Evolutionary conservation across 1,140 invertebrate genomes (phyloP).

Genomic region (Caenorhabditis remanei): DNA sequence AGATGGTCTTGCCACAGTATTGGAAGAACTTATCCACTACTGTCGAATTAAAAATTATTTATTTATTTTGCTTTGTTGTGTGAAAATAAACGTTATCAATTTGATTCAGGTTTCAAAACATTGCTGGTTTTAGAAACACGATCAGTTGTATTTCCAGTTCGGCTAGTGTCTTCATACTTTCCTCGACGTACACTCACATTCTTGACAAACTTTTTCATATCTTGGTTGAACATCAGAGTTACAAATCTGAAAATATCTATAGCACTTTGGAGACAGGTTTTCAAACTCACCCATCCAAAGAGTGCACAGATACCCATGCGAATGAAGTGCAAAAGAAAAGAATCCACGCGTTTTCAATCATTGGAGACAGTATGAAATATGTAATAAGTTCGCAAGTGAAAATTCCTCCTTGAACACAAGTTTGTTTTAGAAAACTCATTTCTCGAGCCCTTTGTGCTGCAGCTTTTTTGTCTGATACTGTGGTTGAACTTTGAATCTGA

Average conservation of each 20-base stretch:
- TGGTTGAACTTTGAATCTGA: neutral
- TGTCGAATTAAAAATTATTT: neutral
- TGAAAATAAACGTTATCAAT: neutral
- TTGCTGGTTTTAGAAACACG: neutral
- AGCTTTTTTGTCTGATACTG: neutral
- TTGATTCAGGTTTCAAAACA: too few species aligned
- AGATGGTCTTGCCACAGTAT: slow-evolving; percentile 66
- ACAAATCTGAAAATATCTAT: neutral
- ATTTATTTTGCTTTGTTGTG: neutral
- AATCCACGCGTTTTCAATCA: neutral
- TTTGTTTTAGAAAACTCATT: neutral
- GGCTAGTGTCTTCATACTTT: too few species aligned
- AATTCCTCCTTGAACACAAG: neutral
- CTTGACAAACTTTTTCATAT: neutral
- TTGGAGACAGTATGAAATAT: neutral
- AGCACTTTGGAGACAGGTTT: neutral
- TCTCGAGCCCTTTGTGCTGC: neutral
- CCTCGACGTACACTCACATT: neutral
- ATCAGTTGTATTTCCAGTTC: neutral
- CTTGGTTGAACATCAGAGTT: neutral
- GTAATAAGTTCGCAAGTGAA: neutral
- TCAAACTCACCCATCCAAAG: neutral
- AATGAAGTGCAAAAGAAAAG: neutral
- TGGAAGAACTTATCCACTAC: neutral
- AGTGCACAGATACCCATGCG: neutral